phyloP scores from a whole-genome alignment of 2,797 vertebrate genomes.

The Eutrigla gurnardus region DNA sequence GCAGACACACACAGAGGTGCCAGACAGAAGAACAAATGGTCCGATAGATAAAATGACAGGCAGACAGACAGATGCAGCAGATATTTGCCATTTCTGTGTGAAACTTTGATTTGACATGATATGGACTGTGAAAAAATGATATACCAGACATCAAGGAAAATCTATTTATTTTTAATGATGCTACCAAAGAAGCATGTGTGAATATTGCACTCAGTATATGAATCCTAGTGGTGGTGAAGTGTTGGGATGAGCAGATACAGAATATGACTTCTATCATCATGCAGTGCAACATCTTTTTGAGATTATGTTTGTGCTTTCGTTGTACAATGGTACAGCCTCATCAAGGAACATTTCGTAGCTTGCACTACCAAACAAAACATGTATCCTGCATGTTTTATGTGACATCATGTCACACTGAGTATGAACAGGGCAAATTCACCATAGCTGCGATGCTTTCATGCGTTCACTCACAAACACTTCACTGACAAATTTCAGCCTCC shows the following conservation, averaged over 20 bases:
- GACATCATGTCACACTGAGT: neutral
- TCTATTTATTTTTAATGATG: constrained; percentile 25
- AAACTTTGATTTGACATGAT: constrained; percentile 20
- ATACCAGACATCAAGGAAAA: neutral
- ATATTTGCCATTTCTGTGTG: constrained; percentile 22
- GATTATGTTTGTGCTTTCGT: neutral
- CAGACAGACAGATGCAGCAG: constrained; percentile 20
- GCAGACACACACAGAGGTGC: constrained; percentile 25
- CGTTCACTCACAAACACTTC: neutral
- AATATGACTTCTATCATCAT: constrained; percentile 2
- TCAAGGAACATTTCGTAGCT: neutral
- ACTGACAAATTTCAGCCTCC: neutral
- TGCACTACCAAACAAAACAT: neutral
- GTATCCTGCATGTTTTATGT: neutral
- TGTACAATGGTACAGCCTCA: neutral
- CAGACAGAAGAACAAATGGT: constrained; percentile 40
- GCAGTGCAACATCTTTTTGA: neutral
- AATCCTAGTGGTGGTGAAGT: constrained; percentile 8
- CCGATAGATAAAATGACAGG: constrained; percentile 30
- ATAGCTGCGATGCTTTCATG: neutral
- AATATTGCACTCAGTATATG: constrained; percentile 8
- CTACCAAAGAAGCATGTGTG: constrained; percentile 2
- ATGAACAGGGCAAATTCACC: neutral
- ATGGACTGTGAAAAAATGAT: constrained; percentile 13
- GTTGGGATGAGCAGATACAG: neutral